Base-by-base conservation (phyloP, 1,140 invertebrate species). In the Lepidurus couesii region DNA sequence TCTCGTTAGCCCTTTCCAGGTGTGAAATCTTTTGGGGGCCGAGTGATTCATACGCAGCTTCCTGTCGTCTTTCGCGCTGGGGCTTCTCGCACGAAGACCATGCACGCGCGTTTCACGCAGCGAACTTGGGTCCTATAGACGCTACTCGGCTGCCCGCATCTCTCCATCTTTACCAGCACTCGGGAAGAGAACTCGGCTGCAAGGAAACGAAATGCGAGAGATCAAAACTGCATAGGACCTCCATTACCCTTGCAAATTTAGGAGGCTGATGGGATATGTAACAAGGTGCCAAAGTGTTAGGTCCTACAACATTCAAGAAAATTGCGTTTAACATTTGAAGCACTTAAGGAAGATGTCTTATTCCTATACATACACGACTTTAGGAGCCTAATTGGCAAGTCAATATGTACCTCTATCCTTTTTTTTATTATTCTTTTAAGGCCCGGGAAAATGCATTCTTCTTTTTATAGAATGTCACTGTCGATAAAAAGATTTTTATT, bases 1-100 rank as follows among this genome's bases (percentile, higher is more conserved):
- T 65, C 53, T 65, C 53, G 53, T 65, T 65, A 65, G 53, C 53
- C 53, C 53, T 65, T 65, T 65, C 53, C 53, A 65, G 53, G 53
- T 65, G 53, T 65, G 53, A 65, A 65, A 65, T 65, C 53, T 65
- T 65, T 65, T 65, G 53, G 53, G 53, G 53, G 53, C 53, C 53
- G 53, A 65, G 53, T 65, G 53, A 65, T 65, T 65, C 53, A 65
- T 65, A 65, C 53, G 53, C 53, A 65, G 53, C 53, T 65, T 65
- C 53, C 53, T 65, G 53, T 65, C 53, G 53, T 65, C 53, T 65
- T 65, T 65, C 53, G 21, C 53, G 53, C 53, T 21, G 21, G 53
- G 53, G 53, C 53, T 65, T 65, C 53, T 65, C 53, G 13, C 53
- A 65, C 53, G 53, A 65, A 65, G 9, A 65, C 53, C 53, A 65